Evolutionary conservation across 2,888 invertebrate genomes (phyloP).

Genomic region (Plebejus melissa): DNA sequence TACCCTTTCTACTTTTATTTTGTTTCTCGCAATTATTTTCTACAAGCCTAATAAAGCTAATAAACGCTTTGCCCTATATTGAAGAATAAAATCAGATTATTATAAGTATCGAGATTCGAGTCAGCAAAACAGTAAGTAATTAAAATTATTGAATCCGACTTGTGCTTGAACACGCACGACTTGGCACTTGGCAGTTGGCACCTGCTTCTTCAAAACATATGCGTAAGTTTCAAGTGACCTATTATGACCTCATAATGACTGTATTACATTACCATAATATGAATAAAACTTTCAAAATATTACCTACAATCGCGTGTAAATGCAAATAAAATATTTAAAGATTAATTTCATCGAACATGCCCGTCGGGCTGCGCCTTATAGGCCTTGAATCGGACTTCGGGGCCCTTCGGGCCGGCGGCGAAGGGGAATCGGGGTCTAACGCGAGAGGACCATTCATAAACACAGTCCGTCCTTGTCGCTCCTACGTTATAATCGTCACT

Average conservation of each 20-base stretch:
- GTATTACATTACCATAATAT: background rate
- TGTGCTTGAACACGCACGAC: background rate
- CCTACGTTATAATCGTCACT: background rate
- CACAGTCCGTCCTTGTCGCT: background rate
- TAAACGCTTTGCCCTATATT: background rate
- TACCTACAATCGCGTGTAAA: background rate
- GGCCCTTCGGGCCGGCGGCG: background rate
- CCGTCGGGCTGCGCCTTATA: background rate
- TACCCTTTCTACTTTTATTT: background rate
- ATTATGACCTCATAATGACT: background rate
- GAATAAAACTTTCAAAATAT: background rate
- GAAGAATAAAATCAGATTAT: background rate
- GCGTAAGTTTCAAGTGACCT: background rate
- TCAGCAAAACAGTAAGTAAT: background rate
- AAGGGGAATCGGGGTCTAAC: background rate
- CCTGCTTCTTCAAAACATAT: background rate
- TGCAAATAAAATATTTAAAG: background rate
- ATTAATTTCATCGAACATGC: background rate
- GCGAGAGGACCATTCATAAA: background rate
- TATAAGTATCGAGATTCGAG: background rate
- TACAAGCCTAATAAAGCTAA: too few species aligned
- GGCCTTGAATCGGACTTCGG: background rate
- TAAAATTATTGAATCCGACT: background rate
- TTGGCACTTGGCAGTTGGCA: background rate
- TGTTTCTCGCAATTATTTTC: too few species aligned